A percentile compares a stretch with the other conserved stretches of the same genome.
Conservation (phyloP, 2,797 vertebrate genomes). For the Danio jaintianensis region DNA sequence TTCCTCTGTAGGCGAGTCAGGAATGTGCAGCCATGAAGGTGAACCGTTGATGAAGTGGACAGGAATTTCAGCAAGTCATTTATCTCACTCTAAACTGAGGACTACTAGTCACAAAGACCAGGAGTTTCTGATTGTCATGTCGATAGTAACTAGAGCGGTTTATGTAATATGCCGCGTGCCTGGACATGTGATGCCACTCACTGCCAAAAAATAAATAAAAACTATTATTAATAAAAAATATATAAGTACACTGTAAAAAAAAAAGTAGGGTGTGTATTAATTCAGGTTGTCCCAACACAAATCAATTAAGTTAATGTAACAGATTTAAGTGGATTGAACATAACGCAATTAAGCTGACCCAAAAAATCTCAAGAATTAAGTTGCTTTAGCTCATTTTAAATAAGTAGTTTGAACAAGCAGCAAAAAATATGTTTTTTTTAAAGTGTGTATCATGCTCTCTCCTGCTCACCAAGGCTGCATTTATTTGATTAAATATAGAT, state of each 20-base stretch:
- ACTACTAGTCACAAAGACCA: conserved; percentile 21
- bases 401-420: too few species aligned
- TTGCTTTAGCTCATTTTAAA: too few species aligned
- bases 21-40: conserved; percentile 26
- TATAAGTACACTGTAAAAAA: not conserved
- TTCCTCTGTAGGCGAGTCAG: not conserved
- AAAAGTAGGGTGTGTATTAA: too few species aligned
- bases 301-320: too few species aligned
- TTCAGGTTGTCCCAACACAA: too few species aligned
- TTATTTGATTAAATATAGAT: too few species aligned
- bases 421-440: too few species aligned
- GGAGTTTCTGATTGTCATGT: conserved; percentile 20
- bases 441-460: too few species aligned
- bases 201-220: not conserved
- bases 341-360: too few species aligned
- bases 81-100: conserved; percentile 36
- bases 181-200: conserved; percentile 43
- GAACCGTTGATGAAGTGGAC: conserved; percentile 44
- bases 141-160: conserved; percentile 6
- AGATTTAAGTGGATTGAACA: too few species aligned
- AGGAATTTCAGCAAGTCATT: conserved; percentile 61
- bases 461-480: too few species aligned
- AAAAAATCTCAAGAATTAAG: too few species aligned
- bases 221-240: not conserved
- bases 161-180: conserved; percentile 53